Evolutionary conservation across 37 sponge, comb jelly and placozoan species (phyloP).

Genomic region (Aphrocallistes beatrix): DNA sequence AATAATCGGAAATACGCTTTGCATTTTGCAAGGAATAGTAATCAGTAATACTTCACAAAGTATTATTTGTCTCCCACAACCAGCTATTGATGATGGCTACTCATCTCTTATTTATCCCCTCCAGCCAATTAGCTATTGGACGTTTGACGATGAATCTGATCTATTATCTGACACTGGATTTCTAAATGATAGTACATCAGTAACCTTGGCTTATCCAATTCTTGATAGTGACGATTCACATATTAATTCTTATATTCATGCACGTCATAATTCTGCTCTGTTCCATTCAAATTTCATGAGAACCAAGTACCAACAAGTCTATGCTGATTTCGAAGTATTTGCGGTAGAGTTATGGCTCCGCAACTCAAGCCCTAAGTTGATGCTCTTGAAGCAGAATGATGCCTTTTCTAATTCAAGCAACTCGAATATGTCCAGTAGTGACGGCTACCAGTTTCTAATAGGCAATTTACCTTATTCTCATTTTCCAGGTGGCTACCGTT

Average conservation of each 20-base stretch:
- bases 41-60: neutral
- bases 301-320: conserved; percentile 19
- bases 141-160: conserved; percentile 31
- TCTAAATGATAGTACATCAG: neutral
- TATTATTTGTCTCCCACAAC: conserved; percentile 36
- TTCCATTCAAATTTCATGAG: conserved; percentile 12
- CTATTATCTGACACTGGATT: conserved; percentile 9
- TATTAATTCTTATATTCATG: neutral
- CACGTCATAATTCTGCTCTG: neutral
- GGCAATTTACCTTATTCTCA: neutral
- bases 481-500: conserved; percentile 30
- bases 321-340: conserved; percentile 21
- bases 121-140: conserved; percentile 49
- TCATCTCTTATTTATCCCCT: conserved; percentile 29
- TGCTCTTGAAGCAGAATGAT: neutral
- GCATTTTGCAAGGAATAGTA: conserved; percentile 29
- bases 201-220: neutral
- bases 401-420: neutral
- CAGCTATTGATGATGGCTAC: conserved; percentile 55
- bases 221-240: neutral
- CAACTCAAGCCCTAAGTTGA: neutral
- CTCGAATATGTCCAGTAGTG: neutral
- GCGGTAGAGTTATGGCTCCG: conserved; percentile 52
- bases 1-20: conserved; percentile 58
- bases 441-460: neutral